phyloP scores from a whole-genome alignment of 2,113 vertebrate genomes.

The Isichthys henryi region DNA sequence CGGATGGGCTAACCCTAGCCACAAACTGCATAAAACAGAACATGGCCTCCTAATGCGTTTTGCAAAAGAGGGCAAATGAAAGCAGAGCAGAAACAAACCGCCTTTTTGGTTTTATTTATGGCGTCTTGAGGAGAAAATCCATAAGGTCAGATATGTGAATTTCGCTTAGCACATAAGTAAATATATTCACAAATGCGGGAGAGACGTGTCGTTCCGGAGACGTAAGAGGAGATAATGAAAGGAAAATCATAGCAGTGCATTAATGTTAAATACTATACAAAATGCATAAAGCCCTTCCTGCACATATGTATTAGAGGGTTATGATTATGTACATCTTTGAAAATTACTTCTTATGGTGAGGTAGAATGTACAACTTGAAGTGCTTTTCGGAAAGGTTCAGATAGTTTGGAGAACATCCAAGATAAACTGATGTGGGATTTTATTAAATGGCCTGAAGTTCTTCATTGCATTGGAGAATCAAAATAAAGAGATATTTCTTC shows the following conservation, averaged over 20 bases:
- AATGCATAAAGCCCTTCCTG: background rate
- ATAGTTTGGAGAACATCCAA: background rate
- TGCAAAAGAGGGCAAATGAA: background rate
- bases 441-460: background rate
- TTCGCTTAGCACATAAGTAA: background rate
- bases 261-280: background rate
- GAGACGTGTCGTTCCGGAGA: background rate
- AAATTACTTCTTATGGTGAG: background rate
- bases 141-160: background rate
- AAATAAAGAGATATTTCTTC: background rate
- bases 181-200: background rate
- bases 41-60: background rate
- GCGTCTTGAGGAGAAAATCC: background rate
- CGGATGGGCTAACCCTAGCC: background rate
- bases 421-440: background rate
- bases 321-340: background rate
- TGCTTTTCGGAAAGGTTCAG: background rate
- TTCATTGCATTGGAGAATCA: background rate
- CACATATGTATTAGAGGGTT: background rate
- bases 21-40: background rate
- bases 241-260: background rate
- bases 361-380: background rate
- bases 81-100: background rate
- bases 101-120: background rate
- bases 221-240: background rate